Evolutionary conservation across 2,888 invertebrate species (phyloP), one percentile per base, ranked within the genome.

Genomic region (Euplagia quadripunctaria): DNA sequence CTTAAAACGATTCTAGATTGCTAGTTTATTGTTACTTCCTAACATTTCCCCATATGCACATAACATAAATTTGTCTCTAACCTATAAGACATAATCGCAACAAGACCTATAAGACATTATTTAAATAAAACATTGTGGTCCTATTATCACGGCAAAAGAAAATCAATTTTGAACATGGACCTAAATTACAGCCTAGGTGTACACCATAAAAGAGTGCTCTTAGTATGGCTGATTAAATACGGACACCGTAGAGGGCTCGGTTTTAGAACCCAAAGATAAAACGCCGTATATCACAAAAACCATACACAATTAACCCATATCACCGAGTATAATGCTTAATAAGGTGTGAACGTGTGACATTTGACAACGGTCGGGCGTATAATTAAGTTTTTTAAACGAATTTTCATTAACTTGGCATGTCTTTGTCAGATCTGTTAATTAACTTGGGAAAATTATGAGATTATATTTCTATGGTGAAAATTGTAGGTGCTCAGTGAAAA

Each of bases 351-450:
- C 73, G 70, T 75, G 81, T 81, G 81, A 83, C 51, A 3, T 63
- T 0, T 83, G 85, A 83, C 73, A 64, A 68, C 76, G 83, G 85
- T 81, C 72, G 61, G 52, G 20, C 14, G 65, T 63, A 81, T 84
- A 83, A 83, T 83, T 84, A 83, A 82, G 85, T 84, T 83, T 83
- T 83, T 85, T 82, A 82, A 76, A 76, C 81, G 84, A 77, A 71
- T 76, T 80, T 78, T 78, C 81, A 83, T 83, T 84, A 83, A 72
- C 77, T 77, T 66, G 51, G 64, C 74, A 70, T 77, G 81, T 77
- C 76, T 81, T 69, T 72, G 71, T 73, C 78, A 79, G 72, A 68
- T 68, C 65, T 69, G 77, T 82, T 83, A 83, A 83, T 84, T 84
- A 82, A 76, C 71, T 75, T 2, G 0, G 58, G 49, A 31, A 63